Evolutionary conservation across 2,113 vertebrate genomes (phyloP).

Genomic region (Martes martes): DNA sequence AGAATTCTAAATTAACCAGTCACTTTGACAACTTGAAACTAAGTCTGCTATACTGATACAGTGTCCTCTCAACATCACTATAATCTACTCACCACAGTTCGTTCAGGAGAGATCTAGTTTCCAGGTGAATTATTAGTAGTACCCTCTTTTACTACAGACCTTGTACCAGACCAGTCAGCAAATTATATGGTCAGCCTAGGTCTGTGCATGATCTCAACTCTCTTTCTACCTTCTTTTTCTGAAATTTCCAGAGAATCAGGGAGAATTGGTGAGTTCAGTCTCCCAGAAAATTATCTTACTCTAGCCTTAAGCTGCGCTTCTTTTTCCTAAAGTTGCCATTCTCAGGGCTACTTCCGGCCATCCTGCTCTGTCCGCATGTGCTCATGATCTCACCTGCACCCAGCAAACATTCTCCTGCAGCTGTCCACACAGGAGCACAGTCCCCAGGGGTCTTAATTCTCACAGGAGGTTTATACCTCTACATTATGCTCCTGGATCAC

Average conservation of each 20-base stretch:
- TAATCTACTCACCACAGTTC: neutral
- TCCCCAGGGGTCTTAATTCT: neutral
- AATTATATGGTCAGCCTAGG: neutral
- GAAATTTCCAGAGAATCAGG: neutral
- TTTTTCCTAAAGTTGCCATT: neutral
- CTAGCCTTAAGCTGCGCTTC: neutral
- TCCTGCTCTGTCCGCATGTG: neutral
- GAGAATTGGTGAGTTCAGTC: neutral
- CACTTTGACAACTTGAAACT: neutral
- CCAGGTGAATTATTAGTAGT: neutral
- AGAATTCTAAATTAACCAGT: neutral
- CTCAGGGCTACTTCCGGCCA: neutral
- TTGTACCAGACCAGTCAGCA: neutral
- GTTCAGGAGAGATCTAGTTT: neutral
- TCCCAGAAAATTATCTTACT: neutral
- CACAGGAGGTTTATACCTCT: neutral
- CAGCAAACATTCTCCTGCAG: neutral
- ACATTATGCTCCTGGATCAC: neutral
- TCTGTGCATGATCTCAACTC: neutral
- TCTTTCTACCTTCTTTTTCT: neutral
- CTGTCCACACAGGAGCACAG: neutral
- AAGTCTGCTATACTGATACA: neutral
- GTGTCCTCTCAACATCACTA: no score
- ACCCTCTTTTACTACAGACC: neutral
- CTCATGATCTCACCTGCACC: neutral